Evolutionary conservation across 1,140 invertebrate species (phyloP).

Genomic region (Scaptomyza graminum): DNA sequence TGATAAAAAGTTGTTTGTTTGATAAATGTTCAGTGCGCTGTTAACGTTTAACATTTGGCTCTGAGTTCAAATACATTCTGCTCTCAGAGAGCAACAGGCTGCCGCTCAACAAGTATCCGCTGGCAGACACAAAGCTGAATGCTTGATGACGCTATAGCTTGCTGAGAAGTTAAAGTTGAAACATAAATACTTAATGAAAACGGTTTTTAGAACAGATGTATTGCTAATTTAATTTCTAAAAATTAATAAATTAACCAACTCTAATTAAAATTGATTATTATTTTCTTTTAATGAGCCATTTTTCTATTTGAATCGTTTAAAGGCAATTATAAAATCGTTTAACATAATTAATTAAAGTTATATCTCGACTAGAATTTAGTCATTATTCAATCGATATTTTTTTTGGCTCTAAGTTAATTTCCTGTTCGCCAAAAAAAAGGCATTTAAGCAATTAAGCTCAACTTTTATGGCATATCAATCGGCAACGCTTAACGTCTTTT

Average conservation of each 20-base stretch:
- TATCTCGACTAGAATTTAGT: background rate
- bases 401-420: background rate
- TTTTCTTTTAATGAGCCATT: too few relatives aligned
- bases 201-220: too few relatives aligned
- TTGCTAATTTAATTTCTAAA: too few relatives aligned
- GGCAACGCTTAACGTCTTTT: constrained; percentile 39
- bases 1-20: constrained; percentile 4
- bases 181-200: background rate
- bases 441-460: constrained; percentile 30
- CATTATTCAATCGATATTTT: background rate
- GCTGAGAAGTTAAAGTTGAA: background rate
- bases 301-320: too few relatives aligned
- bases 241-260: too few relatives aligned
- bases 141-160: constrained; percentile 6
- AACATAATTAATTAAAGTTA: background rate
- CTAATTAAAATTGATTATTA: too few relatives aligned
- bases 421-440: constrained; percentile 36
- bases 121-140: constrained; percentile 22
- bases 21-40: constrained; percentile 6
- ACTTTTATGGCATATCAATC: constrained; percentile 71
- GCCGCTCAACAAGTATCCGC: constrained; percentile 20
- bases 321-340: too few relatives aligned
- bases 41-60: constrained; percentile 21
- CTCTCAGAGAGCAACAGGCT: constrained; percentile 25
- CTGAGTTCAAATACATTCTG: background rate